Percentiles rank a stretch among this genome's conserved stretches.
phyloP scores from a whole-genome alignment of 2,888 invertebrate genomes.

The Acleris literana region DNA sequence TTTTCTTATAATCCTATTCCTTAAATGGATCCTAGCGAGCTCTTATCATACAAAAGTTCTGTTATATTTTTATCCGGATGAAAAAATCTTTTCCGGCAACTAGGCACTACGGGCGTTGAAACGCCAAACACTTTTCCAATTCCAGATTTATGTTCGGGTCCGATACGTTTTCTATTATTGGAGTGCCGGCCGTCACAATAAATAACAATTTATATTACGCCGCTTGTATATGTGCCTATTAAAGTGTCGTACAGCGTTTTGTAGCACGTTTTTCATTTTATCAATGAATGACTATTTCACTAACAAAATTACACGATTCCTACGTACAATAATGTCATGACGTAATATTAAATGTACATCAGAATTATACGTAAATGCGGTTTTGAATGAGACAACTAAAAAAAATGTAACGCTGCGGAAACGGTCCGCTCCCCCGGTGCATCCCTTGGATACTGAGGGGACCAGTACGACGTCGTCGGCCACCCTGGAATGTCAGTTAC shows the following conservation, averaged over 20 bases:
- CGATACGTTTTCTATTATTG: constrained; percentile 46
- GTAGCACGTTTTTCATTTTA: background rate
- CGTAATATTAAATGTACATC: no score
- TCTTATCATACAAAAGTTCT: background rate
- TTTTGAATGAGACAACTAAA: no score
- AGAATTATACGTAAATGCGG: no score
- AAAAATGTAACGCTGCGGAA: no score
- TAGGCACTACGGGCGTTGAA: constrained; percentile 17
- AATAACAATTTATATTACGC: constrained; percentile 49
- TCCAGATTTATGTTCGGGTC: constrained; percentile 39
- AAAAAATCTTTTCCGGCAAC: constrained; percentile 21
- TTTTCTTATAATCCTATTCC: no score
- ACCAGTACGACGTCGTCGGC: no score
- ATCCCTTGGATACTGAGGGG: no score
- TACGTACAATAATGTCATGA: no score
- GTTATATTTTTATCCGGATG: constrained; percentile 30
- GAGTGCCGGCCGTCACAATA: constrained; percentile 47
- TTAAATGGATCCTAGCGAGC: no score
- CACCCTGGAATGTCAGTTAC: no score
- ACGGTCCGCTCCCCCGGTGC: no score
- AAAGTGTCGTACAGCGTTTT: constrained; percentile 16
- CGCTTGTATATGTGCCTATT: constrained; percentile 37
- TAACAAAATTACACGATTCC: no score
- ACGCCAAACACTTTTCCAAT: constrained; percentile 36
- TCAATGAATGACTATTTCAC: background rate